Percentiles rank a stretch among this genome's conserved stretches.
Evolutionary conservation across 1,140 invertebrate genomes (phyloP).

Genomic region (Brachystomella parvula): DNA sequence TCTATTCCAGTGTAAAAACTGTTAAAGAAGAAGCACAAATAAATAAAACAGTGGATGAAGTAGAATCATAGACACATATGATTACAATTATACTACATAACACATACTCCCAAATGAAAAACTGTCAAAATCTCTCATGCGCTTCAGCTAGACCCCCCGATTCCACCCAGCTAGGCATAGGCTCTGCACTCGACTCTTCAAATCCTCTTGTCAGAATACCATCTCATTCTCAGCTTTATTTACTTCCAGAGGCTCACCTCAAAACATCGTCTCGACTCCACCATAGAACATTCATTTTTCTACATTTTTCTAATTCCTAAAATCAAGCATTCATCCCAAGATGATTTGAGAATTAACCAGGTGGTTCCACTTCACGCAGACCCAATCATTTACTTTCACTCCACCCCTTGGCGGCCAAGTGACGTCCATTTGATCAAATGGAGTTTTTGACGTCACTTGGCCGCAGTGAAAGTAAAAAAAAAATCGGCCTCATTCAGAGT

Average conservation of each 20-base stretch:
- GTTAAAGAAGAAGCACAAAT: neutral
- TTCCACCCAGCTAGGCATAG: neutral
- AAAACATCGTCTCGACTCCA: too few relatives aligned
- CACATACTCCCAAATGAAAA: conserved; percentile 2
- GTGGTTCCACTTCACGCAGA: too few relatives aligned
- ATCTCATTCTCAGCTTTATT: neutral
- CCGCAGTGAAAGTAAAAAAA: too few relatives aligned
- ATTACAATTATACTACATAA: conserved; percentile 10
- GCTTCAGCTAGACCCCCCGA: neutral
- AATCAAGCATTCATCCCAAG: neutral
- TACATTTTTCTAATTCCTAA: neutral
- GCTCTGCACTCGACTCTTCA: neutral
- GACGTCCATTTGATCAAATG: too few relatives aligned
- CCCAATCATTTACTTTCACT: too few relatives aligned
- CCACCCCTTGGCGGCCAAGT: too few relatives aligned
- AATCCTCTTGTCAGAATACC: too few relatives aligned
- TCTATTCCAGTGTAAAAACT: neutral
- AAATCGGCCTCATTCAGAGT: too few relatives aligned
- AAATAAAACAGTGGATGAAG: neutral
- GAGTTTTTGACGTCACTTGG: too few relatives aligned
- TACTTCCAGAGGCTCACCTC: neutral
- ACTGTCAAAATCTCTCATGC: conserved; percentile 7
- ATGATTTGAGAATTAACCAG: neutral
- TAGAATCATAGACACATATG: conserved; percentile 19
- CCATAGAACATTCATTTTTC: too few relatives aligned